Evolutionary conservation across 2,888 invertebrate species (phyloP).

Genomic region (Spodoptera littoralis): DNA sequence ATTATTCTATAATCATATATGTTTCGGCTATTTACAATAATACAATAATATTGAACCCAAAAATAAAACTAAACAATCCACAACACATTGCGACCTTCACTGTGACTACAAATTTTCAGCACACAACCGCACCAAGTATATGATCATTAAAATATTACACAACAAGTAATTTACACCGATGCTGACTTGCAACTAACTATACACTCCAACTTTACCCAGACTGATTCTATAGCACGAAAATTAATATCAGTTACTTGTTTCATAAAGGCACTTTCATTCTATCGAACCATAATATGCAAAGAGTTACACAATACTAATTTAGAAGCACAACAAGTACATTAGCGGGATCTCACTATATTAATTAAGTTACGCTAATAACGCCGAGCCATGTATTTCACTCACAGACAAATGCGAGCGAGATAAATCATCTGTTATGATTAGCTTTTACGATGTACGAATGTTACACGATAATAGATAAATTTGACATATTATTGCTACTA

Average conservation of each 20-base stretch:
- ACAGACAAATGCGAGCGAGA: slow-evolving; percentile 49
- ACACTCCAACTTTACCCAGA: slow-evolving; percentile 32
- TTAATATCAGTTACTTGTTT: slow-evolving; percentile 50
- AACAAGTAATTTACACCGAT: slow-evolving; percentile 22
- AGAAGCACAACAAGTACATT: slow-evolving; percentile 36
- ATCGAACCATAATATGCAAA: slow-evolving; percentile 29
- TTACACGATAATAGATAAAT: slow-evolving; percentile 34
- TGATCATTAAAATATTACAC: slow-evolving; percentile 10
- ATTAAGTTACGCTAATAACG: slow-evolving; percentile 47
- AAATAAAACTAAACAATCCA: too few relatives aligned
- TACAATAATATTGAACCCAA: too few relatives aligned
- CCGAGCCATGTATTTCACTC: slow-evolving; percentile 40
- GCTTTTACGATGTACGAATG: slow-evolving; percentile 46
- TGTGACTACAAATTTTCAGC: too few relatives aligned
- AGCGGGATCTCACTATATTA: slow-evolving; percentile 42
- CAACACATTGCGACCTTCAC: too few relatives aligned
- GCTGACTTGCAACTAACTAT: slow-evolving; percentile 38
- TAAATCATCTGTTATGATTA: slow-evolving; percentile 53
- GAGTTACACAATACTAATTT: slow-evolving; percentile 34
- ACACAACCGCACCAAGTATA: not conserved
- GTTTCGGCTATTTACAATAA: too few relatives aligned
- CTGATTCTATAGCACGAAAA: slow-evolving; percentile 37
- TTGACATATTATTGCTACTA: not conserved
- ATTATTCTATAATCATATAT: too few relatives aligned
- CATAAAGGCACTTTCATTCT: slow-evolving; percentile 47